These are phyloP conservation scores for Rhynchophorus ferrugineus DNA, from an alignment of 1,140 invertebrate genomes.

Conservation along the genomic window DNA sequence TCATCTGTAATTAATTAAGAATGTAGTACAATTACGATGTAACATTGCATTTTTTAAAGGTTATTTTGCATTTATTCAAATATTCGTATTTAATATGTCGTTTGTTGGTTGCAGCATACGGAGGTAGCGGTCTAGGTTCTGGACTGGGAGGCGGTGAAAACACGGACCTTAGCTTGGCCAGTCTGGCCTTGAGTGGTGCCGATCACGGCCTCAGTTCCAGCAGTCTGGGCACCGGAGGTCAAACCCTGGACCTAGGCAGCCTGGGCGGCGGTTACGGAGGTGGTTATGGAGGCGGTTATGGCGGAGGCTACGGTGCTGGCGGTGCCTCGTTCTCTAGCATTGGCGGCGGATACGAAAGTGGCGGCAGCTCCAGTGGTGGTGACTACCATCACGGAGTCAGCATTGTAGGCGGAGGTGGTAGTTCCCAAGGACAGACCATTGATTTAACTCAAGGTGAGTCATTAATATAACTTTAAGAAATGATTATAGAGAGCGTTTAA, in stretches of 20 bases:
- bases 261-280: constrained; percentile 10
- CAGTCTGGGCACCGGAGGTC: constrained; percentile 15
- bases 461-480: no score
- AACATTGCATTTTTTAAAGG: no score
- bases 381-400: constrained; percentile 30
- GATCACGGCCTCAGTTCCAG: constrained; percentile 19
- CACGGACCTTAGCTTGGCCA: constrained; percentile 14
- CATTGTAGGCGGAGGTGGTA: constrained; percentile 24
- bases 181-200: constrained; percentile 14
- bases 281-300: no score
- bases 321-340: no score
- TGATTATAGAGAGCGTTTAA: no score
- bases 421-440: constrained; percentile 23
- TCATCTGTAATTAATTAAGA: no score
- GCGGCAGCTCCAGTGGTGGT: constrained; percentile 15
- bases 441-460: constrained; percentile 27
- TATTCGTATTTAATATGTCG: no score
- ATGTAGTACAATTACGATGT: no score
- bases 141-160: constrained; percentile 12
- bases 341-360: constrained; percentile 9
- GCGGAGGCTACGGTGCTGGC: constrained; percentile 10
- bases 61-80: no score
- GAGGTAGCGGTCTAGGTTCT: no score
- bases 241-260: constrained; percentile 11
- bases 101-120: no score